Evolutionary conservation across 2,113 vertebrate genomes (phyloP).

Genomic region (Antechinus stuartii): DNA sequence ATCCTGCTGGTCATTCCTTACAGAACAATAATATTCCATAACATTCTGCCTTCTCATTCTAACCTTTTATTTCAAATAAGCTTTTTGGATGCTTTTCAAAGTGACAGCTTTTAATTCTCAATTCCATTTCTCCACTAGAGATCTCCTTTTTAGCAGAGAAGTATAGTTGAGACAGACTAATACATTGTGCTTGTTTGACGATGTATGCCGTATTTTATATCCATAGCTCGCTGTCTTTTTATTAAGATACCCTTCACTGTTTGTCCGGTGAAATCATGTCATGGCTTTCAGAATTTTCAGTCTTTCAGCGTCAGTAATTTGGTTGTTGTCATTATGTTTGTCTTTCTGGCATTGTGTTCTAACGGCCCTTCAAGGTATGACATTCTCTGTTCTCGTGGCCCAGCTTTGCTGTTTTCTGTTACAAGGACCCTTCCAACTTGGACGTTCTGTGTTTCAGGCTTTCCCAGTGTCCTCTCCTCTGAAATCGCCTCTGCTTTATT

Average conservation of each 20-base stretch:
- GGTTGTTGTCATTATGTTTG: neutral
- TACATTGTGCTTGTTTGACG: neutral
- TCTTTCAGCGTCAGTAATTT: neutral
- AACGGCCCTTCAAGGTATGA: neutral
- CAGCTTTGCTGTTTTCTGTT: neutral
- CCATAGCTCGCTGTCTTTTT: neutral
- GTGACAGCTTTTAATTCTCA: neutral
- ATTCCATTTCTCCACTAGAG: neutral
- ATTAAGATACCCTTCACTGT: neutral
- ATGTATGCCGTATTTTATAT: neutral
- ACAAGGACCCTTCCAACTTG: neutral
- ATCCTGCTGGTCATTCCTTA: too few species aligned
- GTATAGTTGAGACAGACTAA: neutral
- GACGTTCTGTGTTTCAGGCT: neutral
- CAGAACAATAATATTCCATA: too few species aligned
- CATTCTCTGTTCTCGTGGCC: neutral
- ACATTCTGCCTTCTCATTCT: neutral
- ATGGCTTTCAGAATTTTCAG: neutral
- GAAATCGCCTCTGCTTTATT: neutral
- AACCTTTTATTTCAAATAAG: neutral
- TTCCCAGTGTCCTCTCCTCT: neutral
- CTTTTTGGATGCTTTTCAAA: neutral
- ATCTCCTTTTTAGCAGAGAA: neutral
- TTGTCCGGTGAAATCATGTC: neutral
- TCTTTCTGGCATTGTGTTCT: neutral